Evolutionary conservation across 2,113 vertebrate species (phyloP), one percentile per base, ranked within the genome.

Genomic region (Diadophis punctatus): DNA sequence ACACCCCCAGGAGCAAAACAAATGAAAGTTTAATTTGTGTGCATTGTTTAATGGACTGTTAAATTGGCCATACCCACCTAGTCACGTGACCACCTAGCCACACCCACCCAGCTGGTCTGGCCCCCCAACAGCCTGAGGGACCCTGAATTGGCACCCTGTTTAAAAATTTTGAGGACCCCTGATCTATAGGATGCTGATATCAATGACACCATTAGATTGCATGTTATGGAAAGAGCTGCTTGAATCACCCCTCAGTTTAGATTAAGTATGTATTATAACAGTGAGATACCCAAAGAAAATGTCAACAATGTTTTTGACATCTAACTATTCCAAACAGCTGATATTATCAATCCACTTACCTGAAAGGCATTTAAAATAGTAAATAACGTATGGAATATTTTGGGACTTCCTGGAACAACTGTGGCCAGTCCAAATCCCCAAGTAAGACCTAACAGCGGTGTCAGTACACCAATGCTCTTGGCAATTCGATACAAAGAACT

Each of bases 391-490:
- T 96, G 96, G 88, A 98, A 96, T 56, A 93, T 95, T n/a, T 0
- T 84, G 34, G 90, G 91, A 30, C 92, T 96, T 0, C 56, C 52
- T 49, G 93, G 23, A 22, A 96, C 27, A 56, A 97, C 1, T 0
- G 92, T 96, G 30, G 95, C 96, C 18, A 98, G 9, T 30, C 98
- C 98, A 3, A 98, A 96, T 39, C 96, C 97, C 98, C 98, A 98
- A 1, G 97, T 98, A 90, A 98, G 97, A 20, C 98, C 98, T 91
- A 98, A 60, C 5, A 98, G 94, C 0, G 98, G 97, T 0, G 97
- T 98, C 94, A 98, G 95, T 91, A 98, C 97, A 16, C 96, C 97
- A 1, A 98, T 94, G 20, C 98, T 98, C 97, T 98, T 98, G 88
- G 93, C 90, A 90, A 98, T 97, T 88, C 98, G 98, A 90, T 97